These are phyloP conservation scores for Regulus satrapa DNA, from an alignment of 2,113 vertebrate species.

Conservation along the genomic window DNA sequence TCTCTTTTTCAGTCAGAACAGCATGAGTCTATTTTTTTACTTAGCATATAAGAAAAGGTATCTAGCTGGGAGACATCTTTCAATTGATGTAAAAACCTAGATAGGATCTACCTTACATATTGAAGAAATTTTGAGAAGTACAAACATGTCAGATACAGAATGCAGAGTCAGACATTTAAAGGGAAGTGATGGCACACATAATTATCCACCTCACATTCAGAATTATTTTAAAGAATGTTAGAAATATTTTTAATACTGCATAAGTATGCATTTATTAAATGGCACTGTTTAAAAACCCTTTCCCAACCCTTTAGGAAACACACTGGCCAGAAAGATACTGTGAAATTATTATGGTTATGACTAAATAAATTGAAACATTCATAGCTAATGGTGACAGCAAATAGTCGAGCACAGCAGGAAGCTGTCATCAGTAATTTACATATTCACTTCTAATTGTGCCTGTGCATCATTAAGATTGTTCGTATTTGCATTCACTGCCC, in stretches of 20 bases:
- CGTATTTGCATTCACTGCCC: background rate
- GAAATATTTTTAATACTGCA: background rate
- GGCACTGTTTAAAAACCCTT: background rate
- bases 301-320: background rate
- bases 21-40: background rate
- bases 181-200: background rate
- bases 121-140: background rate
- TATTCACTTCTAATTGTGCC: conserved; percentile 21
- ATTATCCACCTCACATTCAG: background rate
- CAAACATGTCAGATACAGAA: background rate
- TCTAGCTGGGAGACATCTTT: background rate
- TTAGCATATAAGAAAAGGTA: background rate
- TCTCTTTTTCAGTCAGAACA: background rate
- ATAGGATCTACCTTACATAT: background rate
- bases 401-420: background rate
- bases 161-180: background rate
- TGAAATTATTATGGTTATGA: background rate
- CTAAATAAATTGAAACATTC: conserved; percentile 11
- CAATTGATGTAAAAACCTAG: background rate
- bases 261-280: background rate
- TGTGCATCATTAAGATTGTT: background rate
- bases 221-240: background rate
- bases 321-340: background rate
- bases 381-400: background rate
- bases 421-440: background rate